phyloP scores from a whole-genome alignment of 2,888 invertebrate species.

The Rhagophthalmus giganteus region DNA sequence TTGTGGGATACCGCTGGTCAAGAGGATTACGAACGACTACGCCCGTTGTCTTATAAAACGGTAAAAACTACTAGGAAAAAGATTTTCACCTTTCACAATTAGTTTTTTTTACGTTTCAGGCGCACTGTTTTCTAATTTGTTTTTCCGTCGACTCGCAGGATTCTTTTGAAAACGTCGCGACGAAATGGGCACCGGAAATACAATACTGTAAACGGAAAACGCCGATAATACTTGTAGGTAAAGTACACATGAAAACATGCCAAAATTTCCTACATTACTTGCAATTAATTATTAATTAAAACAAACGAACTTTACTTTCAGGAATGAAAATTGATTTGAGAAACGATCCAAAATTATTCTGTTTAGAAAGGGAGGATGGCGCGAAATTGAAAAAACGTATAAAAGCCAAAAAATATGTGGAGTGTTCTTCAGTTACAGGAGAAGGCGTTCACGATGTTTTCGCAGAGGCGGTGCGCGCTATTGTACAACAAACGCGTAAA shows the following conservation, averaged over 20 bases:
- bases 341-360: slow-evolving; percentile 53
- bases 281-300: too few species aligned
- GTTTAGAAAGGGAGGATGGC: slow-evolving; percentile 69
- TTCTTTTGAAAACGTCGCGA: slow-evolving; percentile 77
- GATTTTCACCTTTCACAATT: background rate
- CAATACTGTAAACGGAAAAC: slow-evolving; percentile 74
- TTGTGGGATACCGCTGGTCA: slow-evolving; percentile 87
- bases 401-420: slow-evolving; percentile 25
- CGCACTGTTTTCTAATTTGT: slow-evolving; percentile 81
- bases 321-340: slow-evolving; percentile 77
- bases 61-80: slow-evolving; percentile 57
- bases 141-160: slow-evolving; percentile 73
- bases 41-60: slow-evolving; percentile 80
- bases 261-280: too few species aligned
- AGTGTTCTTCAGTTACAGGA: slow-evolving; percentile 30
- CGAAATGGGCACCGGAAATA: slow-evolving; percentile 84
- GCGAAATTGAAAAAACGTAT: slow-evolving; percentile 67
- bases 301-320: slow-evolving; percentile 55
- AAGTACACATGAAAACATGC: slow-evolving; percentile 42
- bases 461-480: slow-evolving; percentile 17
- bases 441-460: slow-evolving; percentile 27
- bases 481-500: background rate
- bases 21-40: slow-evolving; percentile 81
- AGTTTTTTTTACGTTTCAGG: slow-evolving; percentile 59
- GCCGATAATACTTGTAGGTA: slow-evolving; percentile 79